Base-by-base conservation (phyloP, 2,797 vertebrate species). In the Oceanodroma leucorhoa region DNA sequence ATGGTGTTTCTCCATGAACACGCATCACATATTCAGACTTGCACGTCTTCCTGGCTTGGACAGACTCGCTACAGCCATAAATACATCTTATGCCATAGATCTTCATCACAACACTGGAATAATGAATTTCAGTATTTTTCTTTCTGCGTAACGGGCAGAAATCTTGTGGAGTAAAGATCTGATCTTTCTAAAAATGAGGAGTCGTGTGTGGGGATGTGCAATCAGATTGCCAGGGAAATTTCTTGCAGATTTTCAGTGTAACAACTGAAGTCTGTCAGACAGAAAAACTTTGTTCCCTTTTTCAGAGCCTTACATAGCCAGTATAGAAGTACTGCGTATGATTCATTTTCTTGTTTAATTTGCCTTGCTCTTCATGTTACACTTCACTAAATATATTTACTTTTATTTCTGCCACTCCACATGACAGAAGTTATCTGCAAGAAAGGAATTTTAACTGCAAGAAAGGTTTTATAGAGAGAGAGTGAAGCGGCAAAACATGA, bases 301-400 rank as follows among this genome's bases (percentile, higher is more conserved):
- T 89, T 41, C 23, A 2, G 20, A 76, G 40, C 50, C 61, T 77
- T 75, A 41, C 48, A 27, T 17, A 50, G 65, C 7, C 65, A 64
- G 27, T 26, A 27, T 27, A 86, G 82, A 83, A 87, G 21, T 38
- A 26, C 23, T 16, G 32, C 1, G 1, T 91, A 89, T 87, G 64
- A 95, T 91, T 89, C 0, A 85, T 94, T 89, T 94, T 90, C 87
- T 36, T 84, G 62, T 93, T 93, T 94, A 89, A 95, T 94, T 95
- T 87, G 55, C 71, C 84, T 94, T 91, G 85, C 93, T 93, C 91
- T 89, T 94, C 82, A 43, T 86, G 94, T 91, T 95, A 90, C 76
- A 91, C 71, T 91, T 89, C 89, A 85, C 87, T 94, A 91, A 94
- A 87, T 89, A 87, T 85, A 91, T 93, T 96, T 94, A 94, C 89